These are phyloP conservation scores for Amphiura filiformis DNA, from an alignment of 35 echinoderm and acorn worm species.

Conservation along the genomic window DNA sequence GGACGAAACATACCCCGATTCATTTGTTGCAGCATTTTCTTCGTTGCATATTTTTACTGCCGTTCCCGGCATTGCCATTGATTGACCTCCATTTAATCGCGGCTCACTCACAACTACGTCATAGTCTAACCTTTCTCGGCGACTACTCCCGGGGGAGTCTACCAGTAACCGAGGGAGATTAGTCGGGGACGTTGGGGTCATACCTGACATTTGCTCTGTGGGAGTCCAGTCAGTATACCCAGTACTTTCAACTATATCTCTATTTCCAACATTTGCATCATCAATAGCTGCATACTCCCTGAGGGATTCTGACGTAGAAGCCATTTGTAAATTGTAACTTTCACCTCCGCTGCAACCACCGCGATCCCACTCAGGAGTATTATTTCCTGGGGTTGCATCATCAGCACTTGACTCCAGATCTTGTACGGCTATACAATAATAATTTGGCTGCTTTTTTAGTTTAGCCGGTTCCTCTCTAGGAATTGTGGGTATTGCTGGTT, in stretches of 20 bases:
- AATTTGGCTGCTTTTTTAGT: background rate
- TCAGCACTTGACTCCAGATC: background rate
- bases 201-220: background rate
- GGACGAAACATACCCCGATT: background rate
- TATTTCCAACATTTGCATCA: too few relatives aligned
- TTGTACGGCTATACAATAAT: constrained; percentile 1
- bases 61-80: background rate
- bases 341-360: background rate
- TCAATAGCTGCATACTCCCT: too few relatives aligned
- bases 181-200: background rate
- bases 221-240: background rate
- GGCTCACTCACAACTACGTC: background rate
- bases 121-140: background rate
- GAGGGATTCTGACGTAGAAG: too few relatives aligned
- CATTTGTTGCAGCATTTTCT: background rate
- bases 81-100: background rate
- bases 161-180: background rate
- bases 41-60: background rate
- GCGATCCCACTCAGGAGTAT: background rate
- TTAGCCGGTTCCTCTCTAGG: background rate
- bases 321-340: background rate
- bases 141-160: background rate
- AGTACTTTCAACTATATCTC: background rate
- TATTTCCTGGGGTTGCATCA: background rate
- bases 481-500: background rate